Evolutionary conservation across 2,113 vertebrate species (phyloP).

Genomic region (Siniperca knerii): DNA sequence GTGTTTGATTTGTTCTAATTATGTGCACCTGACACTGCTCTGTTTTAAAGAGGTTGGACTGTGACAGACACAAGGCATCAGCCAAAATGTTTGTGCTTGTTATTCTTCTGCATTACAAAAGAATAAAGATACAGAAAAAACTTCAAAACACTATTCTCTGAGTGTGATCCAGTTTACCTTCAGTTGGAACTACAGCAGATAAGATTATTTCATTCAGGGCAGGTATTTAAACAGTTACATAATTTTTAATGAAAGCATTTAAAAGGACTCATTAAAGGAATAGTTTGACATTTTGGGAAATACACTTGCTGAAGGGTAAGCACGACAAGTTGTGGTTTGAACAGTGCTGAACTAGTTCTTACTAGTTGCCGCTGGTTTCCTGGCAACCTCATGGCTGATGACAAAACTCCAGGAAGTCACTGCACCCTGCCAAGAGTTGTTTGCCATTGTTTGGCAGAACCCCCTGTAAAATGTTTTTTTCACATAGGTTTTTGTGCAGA

Average conservation of each 20-base stretch:
- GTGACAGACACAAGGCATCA: conserved; percentile 14
- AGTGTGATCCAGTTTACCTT: conserved; percentile 8
- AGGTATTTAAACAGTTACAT: conserved; percentile 15
- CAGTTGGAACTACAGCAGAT: neutral
- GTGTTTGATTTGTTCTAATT: conserved; percentile 43
- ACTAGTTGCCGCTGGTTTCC: conserved; percentile 12
- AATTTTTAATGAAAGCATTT: neutral
- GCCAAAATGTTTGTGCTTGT: conserved; percentile 16
- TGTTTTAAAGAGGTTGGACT: conserved; percentile 18
- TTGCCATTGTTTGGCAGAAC: neutral
- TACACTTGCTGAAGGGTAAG: conserved; percentile 2
- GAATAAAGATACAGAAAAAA: conserved; percentile 11
- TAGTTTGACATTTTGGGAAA: conserved; percentile 12
- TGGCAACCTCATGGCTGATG: conserved; percentile 12
- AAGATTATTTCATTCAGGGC: conserved; percentile 18
- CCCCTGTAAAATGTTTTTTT: neutral
- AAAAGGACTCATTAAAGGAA: neutral
- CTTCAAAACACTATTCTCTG: conserved; percentile 10
- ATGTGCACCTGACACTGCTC: conserved; percentile 23
- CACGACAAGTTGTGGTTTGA: neutral
- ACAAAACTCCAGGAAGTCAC: conserved; percentile 25
- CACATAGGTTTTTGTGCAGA: neutral
- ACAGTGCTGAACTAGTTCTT: conserved; percentile 9
- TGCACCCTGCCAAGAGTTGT: conserved; percentile 1
- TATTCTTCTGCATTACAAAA: conserved; percentile 20